Conservation (phyloP, 2,113 vertebrate species). For the Notarius quadriscutis region DNA sequence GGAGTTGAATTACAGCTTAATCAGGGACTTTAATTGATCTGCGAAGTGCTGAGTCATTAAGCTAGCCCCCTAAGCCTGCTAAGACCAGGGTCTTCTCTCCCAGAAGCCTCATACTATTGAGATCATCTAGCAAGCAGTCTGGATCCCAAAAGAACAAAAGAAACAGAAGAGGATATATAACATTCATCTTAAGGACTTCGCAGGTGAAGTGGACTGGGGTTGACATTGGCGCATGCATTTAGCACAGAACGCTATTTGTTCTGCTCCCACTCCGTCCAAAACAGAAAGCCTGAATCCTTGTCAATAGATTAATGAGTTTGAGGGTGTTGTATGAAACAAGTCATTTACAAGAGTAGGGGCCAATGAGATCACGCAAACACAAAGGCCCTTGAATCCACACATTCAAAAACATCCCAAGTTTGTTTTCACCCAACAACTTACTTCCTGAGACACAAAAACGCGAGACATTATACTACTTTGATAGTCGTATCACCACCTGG, state of each 20-base stretch:
- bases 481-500: slow-evolving; percentile 15
- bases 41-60: slow-evolving; percentile 62
- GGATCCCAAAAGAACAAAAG: slow-evolving; percentile 17
- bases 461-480: not conserved
- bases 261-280: not conserved
- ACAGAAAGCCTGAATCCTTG: slow-evolving; percentile 3
- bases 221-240: slow-evolving; percentile 35
- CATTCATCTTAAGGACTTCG: slow-evolving; percentile 7
- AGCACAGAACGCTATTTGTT: slow-evolving; percentile 27
- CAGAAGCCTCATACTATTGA: slow-evolving; percentile 12
- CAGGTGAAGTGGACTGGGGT: slow-evolving; percentile 7
- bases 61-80: slow-evolving; percentile 51
- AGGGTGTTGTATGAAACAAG: not conserved
- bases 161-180: slow-evolving; percentile 13
- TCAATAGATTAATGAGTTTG: slow-evolving; percentile 37
- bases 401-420: not conserved
- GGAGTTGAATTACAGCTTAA: slow-evolving; percentile 63
- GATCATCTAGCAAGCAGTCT: slow-evolving; percentile 21
- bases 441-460: slow-evolving; percentile 10
- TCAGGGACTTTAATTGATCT: slow-evolving; percentile 64
- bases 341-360: not conserved
- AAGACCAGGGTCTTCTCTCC: slow-evolving; percentile 34
- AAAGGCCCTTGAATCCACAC: not conserved
- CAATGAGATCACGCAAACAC: not conserved
- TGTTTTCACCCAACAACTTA: not conserved